A percentile compares a stretch with the other conserved stretches of the same genome.
Conservation (phyloP, 2,888 invertebrate species). For the Steromphala cineraria region DNA sequence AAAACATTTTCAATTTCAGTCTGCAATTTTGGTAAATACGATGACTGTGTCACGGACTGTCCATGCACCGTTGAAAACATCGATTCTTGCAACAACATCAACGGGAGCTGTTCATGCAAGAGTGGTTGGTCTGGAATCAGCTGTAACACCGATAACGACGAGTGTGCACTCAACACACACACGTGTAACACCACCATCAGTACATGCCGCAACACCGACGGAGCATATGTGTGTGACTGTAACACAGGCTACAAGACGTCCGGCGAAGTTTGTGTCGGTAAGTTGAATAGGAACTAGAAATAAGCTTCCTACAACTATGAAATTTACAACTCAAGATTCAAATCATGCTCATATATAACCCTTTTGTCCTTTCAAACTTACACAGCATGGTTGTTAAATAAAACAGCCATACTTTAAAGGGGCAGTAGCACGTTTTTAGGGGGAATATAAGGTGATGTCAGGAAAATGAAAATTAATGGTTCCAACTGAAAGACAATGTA, state of each 20-base stretch:
- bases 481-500: too few relatives aligned
- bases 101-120: slow-evolving; percentile 38
- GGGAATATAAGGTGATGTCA: too few relatives aligned
- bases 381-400: too few relatives aligned
- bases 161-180: neutral
- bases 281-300: too few relatives aligned
- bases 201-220: slow-evolving; percentile 21
- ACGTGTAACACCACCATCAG: neutral
- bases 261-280: slow-evolving; percentile 41
- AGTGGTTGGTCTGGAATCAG: slow-evolving; percentile 31
- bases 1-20: too few relatives aligned
- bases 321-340: too few relatives aligned
- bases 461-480: too few relatives aligned
- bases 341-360: too few relatives aligned
- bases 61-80: slow-evolving; percentile 27
- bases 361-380: too few relatives aligned
- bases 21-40: slow-evolving; percentile 25
- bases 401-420: too few relatives aligned
- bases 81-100: slow-evolving; percentile 27
- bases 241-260: slow-evolving; percentile 36
- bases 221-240: slow-evolving; percentile 33
- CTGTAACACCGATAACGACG: slow-evolving; percentile 25
- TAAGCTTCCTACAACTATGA: too few relatives aligned
- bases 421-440: too few relatives aligned
- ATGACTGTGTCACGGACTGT: slow-evolving; percentile 27